These are phyloP conservation scores for Pedionomus torquatus DNA, from an alignment of 2,113 vertebrate genomes.

Conservation along the genomic window DNA sequence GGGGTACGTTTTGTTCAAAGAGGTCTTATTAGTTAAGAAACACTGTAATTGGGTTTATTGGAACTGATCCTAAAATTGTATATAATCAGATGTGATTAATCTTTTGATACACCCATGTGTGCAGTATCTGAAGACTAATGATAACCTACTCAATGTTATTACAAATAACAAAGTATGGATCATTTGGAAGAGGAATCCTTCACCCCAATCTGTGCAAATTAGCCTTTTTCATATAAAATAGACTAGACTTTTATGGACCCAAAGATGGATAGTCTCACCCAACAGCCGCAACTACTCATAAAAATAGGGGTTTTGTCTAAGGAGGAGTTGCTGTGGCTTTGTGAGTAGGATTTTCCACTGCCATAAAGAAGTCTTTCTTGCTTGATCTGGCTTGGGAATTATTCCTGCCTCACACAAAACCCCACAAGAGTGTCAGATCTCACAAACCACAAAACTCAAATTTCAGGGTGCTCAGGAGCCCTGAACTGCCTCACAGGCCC, in stretches of 20 bases:
- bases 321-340: neutral
- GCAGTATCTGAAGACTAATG: neutral
- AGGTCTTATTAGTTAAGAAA: neutral
- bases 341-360: neutral
- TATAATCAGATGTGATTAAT: neutral
- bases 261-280: neutral
- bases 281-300: neutral
- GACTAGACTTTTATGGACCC: neutral
- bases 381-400: neutral
- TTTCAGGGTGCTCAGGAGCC: neutral
- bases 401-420: neutral
- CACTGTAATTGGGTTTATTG: neutral
- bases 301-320: neutral
- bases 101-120: neutral
- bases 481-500: neutral
- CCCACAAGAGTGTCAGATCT: neutral
- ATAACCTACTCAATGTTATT: neutral
- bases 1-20: neutral
- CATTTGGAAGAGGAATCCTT: neutral
- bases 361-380: neutral
- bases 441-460: neutral
- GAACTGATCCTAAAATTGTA: neutral
- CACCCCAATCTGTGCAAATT: neutral
- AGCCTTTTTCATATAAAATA: neutral
- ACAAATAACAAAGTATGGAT: neutral